Base-by-base conservation (phyloP, 2,113 vertebrate genomes). In the Crotalus viridis region DNA sequence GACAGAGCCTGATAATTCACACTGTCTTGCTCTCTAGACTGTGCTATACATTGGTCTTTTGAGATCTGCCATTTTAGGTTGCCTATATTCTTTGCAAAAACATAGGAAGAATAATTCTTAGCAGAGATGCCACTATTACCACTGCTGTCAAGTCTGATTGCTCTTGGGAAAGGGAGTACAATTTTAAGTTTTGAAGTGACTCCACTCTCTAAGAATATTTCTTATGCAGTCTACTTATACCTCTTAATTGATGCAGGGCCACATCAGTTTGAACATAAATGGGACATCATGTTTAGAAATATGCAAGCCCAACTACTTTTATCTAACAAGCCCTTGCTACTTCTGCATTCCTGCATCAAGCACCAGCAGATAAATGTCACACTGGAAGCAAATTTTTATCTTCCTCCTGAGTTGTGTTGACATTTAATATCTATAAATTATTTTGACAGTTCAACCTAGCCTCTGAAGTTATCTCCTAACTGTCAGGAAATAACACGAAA, bases 211-310 rank as follows among this genome's bases (percentile, higher is more conserved):
- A 85, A 85, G 97, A 96, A 93, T 92, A 94, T 94, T 97, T 96
- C 95, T 96, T 96, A 91, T 95, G 91, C 94, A 97, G 96, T 94
- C 96, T 94, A 97, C 95, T 97, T 97, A 96, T 96, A 97, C 97
- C 94, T 97, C 59, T 93, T 98, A 98, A 97, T 96, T 98, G 97
- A 98, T 97, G 97, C 94, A 95, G 92, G 96, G 97, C 94, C 95
- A 94, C 93, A 96, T 97, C 39, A 97, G 97, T 97, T 96, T 97
- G 91, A 98, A 95, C 96, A 96, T 96, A 97, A 98, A 97, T 97
- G 96, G 95, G 94, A 97, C 95, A 97, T 97, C 95, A 93, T 97
- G 96, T 97, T 97, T 97, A 97, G 96, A 97, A 97, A 98, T 97
- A 96, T 91, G 81, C 94, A 95, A 48, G 94, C 74, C 92, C 94